Percentiles rank a stretch among this genome's conserved stretches.
Evolutionary conservation across 2,113 vertebrate genomes (phyloP).

Genomic region (Ellobius talpinus): DNA sequence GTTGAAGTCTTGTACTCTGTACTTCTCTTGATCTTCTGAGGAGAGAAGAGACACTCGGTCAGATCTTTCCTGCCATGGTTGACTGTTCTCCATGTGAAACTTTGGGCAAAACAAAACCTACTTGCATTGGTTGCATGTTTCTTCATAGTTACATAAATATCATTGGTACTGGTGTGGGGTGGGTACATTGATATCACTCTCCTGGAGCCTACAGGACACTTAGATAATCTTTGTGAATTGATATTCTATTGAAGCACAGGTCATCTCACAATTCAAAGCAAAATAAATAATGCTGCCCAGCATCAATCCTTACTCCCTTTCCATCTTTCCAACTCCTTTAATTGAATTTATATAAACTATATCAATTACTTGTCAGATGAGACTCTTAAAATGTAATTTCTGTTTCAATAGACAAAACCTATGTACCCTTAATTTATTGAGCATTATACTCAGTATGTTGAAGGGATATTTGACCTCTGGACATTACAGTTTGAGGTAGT

Average conservation of each 20-base stretch:
- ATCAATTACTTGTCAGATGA: neutral
- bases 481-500: neutral
- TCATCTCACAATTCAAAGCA: constrained; percentile 1
- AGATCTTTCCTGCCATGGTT: neutral
- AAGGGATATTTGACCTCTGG: neutral
- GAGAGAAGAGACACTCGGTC: neutral
- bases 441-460: neutral
- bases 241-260: neutral
- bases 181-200: neutral
- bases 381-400: neutral
- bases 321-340: neutral
- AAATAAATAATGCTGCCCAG: neutral
- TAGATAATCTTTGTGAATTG: constrained; percentile 10
- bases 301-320: neutral
- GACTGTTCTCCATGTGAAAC: neutral
- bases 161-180: neutral
- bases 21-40: neutral
- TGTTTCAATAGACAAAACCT: neutral
- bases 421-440: neutral
- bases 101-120: neutral
- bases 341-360: neutral
- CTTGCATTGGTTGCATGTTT: neutral
- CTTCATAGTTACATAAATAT: neutral
- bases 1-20: neutral
- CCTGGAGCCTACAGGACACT: neutral